Evolutionary conservation across 2,888 invertebrate species (phyloP).

Genomic region (Chrysolina haemoptera): DNA sequence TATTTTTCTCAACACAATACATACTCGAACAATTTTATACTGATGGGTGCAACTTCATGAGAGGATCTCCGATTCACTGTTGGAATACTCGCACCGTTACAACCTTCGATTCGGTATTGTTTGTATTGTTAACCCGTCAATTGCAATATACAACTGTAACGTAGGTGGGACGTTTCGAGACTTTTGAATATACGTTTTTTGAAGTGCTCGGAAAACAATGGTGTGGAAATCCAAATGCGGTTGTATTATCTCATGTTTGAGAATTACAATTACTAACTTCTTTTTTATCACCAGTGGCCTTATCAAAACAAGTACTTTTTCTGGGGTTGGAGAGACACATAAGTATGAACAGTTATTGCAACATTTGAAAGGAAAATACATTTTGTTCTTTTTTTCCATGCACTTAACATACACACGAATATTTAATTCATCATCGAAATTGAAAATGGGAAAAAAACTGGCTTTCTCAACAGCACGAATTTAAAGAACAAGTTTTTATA

Average conservation of each 20-base stretch:
- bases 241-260: neutral
- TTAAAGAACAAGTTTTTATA: no score
- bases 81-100: neutral
- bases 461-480: no score
- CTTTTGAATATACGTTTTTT: neutral
- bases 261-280: neutral
- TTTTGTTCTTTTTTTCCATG: no score
- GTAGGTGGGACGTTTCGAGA: conserved; percentile 4
- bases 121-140: neutral
- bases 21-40: neutral
- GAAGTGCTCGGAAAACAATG: neutral
- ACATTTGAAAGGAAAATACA: no score
- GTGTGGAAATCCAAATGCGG: neutral
- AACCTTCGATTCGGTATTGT: conserved; percentile 4
- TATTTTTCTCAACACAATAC: conserved; percentile 1
- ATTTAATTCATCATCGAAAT: no score
- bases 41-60: neutral
- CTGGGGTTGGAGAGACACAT: no score
- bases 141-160: neutral
- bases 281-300: no score
- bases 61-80: neutral
- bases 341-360: no score
- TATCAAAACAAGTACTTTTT: no score
- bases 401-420: no score
- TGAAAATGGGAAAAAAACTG: no score